These are phyloP conservation scores for human (Homo sapiens) DNA, from an alignment of 2,113 vertebrate species.

Conservation along the genomic window GRCh38 chr15:61588001-61588500, in stretches of 20 bases:
- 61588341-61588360: not conserved
- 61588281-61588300: slow-evolving; percentile 33
- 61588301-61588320: not conserved
- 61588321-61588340: not conserved
- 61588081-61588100: not conserved
- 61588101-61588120: slow-evolving; percentile 4
- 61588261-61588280: not conserved
- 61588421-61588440: not conserved
- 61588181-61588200: not conserved
- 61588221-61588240: not conserved
- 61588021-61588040: not conserved
- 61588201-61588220: slow-evolving; percentile 34
- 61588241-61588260: not conserved
- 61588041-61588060: not conserved
- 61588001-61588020: not conserved
- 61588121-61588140: not conserved
- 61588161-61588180: not conserved
- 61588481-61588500: not conserved
- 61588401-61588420: not conserved
- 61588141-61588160: not conserved
- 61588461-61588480: not conserved
- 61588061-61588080: not conserved
- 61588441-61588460: not conserved
- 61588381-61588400: not conserved
- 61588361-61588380: not conserved